Conservation (phyloP, 2,888 invertebrate species). For the Patella ulyssiponensis region DNA sequence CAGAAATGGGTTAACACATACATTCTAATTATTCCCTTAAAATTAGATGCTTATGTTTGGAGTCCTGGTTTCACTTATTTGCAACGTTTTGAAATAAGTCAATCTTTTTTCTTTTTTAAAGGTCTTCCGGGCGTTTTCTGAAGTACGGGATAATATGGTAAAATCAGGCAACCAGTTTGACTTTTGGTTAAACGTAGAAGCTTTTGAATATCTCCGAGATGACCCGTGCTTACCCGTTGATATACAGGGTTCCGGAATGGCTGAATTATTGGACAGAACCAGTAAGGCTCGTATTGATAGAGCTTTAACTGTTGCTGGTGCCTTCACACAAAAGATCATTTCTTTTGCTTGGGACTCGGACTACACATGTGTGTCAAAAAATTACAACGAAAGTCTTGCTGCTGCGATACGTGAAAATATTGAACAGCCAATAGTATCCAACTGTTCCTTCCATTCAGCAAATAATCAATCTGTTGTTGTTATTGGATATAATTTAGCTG, state of each 20-base stretch:
- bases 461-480: slow-evolving; percentile 59
- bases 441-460: slow-evolving; percentile 57
- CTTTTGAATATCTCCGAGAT: slow-evolving; percentile 53
- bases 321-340: slow-evolving; percentile 50
- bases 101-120: slow-evolving; percentile 11
- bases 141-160: slow-evolving; percentile 27
- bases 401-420: slow-evolving; percentile 46
- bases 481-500: slow-evolving; percentile 56
- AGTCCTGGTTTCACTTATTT: too few relatives aligned
- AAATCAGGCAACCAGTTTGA: slow-evolving; percentile 37
- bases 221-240: slow-evolving; percentile 58
- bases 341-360: slow-evolving; percentile 61
- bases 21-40: too few relatives aligned
- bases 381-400: slow-evolving; percentile 36
- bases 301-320: slow-evolving; percentile 50
- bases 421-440: slow-evolving; percentile 51
- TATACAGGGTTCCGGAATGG: slow-evolving; percentile 44
- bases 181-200: slow-evolving; percentile 60
- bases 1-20: too few relatives aligned
- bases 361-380: slow-evolving; percentile 53
- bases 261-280: slow-evolving; percentile 38
- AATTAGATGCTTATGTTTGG: too few relatives aligned
- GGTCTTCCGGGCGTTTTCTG: slow-evolving; percentile 40
- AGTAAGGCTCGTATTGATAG: slow-evolving; percentile 53
- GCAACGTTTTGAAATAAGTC: too few relatives aligned